Evolutionary conservation across 2,888 invertebrate species (phyloP).

Genomic region (Dioctria linearis): DNA sequence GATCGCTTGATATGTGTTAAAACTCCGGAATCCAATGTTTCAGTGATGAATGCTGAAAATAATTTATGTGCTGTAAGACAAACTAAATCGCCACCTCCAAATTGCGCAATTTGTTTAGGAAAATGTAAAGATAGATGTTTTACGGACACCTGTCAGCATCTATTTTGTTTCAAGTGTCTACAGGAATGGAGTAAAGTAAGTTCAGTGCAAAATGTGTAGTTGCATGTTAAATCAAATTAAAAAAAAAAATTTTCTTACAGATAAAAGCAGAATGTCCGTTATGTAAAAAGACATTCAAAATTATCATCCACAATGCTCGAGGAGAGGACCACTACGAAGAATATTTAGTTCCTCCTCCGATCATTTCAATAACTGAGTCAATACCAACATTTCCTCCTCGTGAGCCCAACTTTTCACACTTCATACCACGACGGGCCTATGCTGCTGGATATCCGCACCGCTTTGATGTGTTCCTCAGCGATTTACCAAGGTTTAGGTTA

Average conservation of each 20-base stretch:
- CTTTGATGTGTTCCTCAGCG: constrained; percentile 55
- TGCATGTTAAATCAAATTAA: no score
- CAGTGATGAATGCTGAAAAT: constrained; percentile 70
- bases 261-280: constrained; percentile 95
- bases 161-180: constrained; percentile 94
- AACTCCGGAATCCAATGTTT: constrained; percentile 63
- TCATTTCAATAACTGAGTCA: constrained; percentile 40
- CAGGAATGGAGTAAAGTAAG: constrained; percentile 92
- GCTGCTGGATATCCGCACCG: constrained; percentile 39
- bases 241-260: constrained; percentile 70
- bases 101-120: constrained; percentile 94
- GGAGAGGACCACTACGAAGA: constrained; percentile 91
- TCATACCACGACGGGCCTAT: not conserved
- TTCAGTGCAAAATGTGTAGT: not conserved
- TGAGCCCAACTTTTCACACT: not conserved
- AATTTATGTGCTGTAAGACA: constrained; percentile 72
- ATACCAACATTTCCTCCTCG: constrained; percentile 16
- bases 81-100: constrained; percentile 81
- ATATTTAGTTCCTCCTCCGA: constrained; percentile 74
- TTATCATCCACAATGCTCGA: constrained; percentile 93
- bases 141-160: constrained; percentile 93
- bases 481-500: constrained; percentile 55
- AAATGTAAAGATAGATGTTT: constrained; percentile 90
- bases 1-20: constrained; percentile 57
- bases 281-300: constrained; percentile 92